A percentile compares a stretch with the other conserved stretches of the same genome.
Evolutionary conservation across 2,888 invertebrate genomes (phyloP).

Genomic region (Venustoraphidia nigricollis): DNA sequence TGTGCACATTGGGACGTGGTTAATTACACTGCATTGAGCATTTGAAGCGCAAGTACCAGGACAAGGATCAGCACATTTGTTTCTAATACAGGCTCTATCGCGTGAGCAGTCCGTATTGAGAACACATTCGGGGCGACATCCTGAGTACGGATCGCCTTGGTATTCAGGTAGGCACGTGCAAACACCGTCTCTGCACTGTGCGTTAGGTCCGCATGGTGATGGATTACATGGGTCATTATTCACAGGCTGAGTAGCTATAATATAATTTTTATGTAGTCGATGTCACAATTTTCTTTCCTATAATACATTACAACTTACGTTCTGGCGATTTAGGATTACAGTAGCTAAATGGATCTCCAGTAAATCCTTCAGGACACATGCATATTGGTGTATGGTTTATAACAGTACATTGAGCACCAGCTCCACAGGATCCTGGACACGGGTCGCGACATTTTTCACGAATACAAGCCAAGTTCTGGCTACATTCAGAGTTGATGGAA

Average conservation of each 20-base stretch:
- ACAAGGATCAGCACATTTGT: slow-evolving; percentile 58
- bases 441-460: slow-evolving; percentile 45
- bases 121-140: slow-evolving; percentile 55
- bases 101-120: slow-evolving; percentile 51
- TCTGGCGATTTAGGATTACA: slow-evolving; percentile 22
- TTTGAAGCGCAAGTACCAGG: slow-evolving; percentile 54
- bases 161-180: slow-evolving; percentile 52
- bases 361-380: slow-evolving; percentile 42
- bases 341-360: slow-evolving; percentile 42
- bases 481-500: slow-evolving; percentile 35
- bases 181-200: slow-evolving; percentile 48
- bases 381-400: slow-evolving; percentile 52
- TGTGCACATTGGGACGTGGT: slow-evolving; percentile 55
- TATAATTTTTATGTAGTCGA: not conserved
- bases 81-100: slow-evolving; percentile 51
- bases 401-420: slow-evolving; percentile 43
- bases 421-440: slow-evolving; percentile 46
- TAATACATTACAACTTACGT: slow-evolving; percentile 12
- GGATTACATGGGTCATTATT: slow-evolving; percentile 46
- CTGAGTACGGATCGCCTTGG: slow-evolving; percentile 51
- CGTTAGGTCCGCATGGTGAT: slow-evolving; percentile 57
- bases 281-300: not conserved
- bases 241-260: slow-evolving; percentile 19
- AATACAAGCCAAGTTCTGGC: slow-evolving; percentile 33
- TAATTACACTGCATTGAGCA: slow-evolving; percentile 55